A percentile compares a stretch with the other conserved stretches of the same genome.
These are phyloP conservation scores for Rhadina sibilatrix DNA, from an alignment of 2,113 vertebrate species.

Conservation along the genomic window DNA sequence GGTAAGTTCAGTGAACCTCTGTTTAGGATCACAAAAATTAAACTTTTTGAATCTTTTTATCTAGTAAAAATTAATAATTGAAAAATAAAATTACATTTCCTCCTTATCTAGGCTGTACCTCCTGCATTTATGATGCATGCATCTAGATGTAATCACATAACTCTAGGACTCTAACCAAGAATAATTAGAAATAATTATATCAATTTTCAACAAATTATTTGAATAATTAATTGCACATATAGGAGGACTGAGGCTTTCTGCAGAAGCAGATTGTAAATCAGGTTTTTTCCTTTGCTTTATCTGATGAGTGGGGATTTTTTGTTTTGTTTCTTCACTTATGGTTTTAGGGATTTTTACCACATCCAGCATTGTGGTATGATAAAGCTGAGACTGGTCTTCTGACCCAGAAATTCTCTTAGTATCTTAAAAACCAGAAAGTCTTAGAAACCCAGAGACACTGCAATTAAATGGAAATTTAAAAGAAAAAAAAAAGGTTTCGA, in stretches of 20 bases:
- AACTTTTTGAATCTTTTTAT: background rate
- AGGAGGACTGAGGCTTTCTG: background rate
- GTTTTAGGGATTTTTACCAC: background rate
- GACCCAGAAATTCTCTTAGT: background rate
- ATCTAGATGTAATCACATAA: background rate
- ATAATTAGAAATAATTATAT: conserved; percentile 8
- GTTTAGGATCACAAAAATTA: background rate
- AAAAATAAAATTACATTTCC: background rate
- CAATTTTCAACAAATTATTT: conserved; percentile 1
- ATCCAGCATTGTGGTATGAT: fast-evolving
- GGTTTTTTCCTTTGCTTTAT: background rate
- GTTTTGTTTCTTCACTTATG: background rate
- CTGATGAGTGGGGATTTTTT: background rate
- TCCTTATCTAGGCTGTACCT: background rate
- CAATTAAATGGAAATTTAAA: background rate
- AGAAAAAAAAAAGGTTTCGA: background rate
- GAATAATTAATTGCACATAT: conserved; percentile 6
- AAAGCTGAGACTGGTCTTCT: background rate
- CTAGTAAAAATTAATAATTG: background rate
- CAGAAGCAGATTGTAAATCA: background rate
- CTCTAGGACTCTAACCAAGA: background rate
- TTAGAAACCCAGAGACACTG: background rate
- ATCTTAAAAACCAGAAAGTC: background rate
- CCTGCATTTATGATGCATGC: background rate
- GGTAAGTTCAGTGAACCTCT: background rate